These are phyloP conservation scores for Herpailurus yagouaroundi DNA, from an alignment of 2,113 vertebrate genomes.

Conservation along the genomic window DNA sequence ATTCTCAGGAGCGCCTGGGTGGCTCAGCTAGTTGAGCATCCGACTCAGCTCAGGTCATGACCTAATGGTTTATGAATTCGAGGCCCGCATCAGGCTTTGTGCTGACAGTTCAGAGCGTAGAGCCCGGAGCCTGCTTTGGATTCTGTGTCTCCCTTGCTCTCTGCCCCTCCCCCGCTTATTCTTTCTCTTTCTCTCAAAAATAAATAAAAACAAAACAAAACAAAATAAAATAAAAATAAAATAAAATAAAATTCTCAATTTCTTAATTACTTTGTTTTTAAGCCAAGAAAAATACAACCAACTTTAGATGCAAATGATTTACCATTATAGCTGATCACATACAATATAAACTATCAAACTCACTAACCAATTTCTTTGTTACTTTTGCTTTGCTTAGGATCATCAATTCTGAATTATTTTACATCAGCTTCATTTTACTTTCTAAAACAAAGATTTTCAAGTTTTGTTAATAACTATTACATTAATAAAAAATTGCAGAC, in stretches of 20 bases:
- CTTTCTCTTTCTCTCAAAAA: too few species aligned
- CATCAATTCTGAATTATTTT: not conserved
- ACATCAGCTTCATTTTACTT: slow-evolving; percentile 22
- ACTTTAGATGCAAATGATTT: not conserved
- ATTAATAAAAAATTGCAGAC: not conserved
- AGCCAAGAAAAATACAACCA: not conserved
- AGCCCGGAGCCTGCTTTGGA: too few species aligned
- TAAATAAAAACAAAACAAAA: too few species aligned
- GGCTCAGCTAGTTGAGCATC: too few species aligned
- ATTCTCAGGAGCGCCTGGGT: too few species aligned
- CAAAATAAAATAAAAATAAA: not conserved
- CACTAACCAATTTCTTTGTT: not conserved
- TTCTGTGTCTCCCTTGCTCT: too few species aligned
- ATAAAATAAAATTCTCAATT: too few species aligned
- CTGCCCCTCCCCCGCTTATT: too few species aligned
- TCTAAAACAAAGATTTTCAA: not conserved
- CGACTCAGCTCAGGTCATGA: too few species aligned
- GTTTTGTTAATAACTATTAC: not conserved
- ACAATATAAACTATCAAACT: not conserved
- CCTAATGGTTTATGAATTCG: too few species aligned
- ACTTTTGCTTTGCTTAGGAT: not conserved
- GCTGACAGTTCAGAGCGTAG: too few species aligned
- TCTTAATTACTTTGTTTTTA: not conserved
- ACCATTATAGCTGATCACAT: not conserved
- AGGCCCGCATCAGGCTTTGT: too few species aligned